These are phyloP conservation scores for Salticus scenicus DNA, from an alignment of 2,888 invertebrate genomes.

Conservation along the genomic window DNA sequence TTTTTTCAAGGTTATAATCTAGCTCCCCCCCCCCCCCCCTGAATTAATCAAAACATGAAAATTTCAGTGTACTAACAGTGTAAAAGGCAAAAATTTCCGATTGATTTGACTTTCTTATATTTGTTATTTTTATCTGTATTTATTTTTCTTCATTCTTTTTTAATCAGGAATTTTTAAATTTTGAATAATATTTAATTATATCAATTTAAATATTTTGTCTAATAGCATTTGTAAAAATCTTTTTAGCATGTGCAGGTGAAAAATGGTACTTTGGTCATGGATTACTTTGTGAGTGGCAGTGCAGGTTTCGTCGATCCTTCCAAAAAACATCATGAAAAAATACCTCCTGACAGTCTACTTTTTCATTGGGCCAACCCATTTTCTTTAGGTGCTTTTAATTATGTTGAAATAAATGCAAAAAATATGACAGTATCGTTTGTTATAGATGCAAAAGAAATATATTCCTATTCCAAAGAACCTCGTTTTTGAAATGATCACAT, in stretches of 20 bases:
- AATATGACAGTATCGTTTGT: conserved; percentile 54
- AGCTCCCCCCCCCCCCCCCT: too few relatives aligned
- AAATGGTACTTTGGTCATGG: conserved; percentile 21
- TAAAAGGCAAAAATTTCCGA: too few relatives aligned
- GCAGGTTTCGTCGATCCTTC: conserved; percentile 68
- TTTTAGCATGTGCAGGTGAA: conserved; percentile 61
- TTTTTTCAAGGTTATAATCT: too few relatives aligned
- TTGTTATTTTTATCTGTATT: too few relatives aligned
- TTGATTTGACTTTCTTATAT: too few relatives aligned
- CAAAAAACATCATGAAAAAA: conserved; percentile 38
- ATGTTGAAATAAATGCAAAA: conserved; percentile 35
- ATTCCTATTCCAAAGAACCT: conserved; percentile 29
- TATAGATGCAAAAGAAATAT: conserved; percentile 37
- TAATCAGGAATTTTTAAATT: too few relatives aligned
- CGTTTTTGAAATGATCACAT: conserved; percentile 1
- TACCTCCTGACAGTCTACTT: conserved; percentile 49
- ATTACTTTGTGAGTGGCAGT: conserved; percentile 64
- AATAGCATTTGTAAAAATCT: too few relatives aligned
- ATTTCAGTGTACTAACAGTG: too few relatives aligned
- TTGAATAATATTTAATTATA: too few relatives aligned
- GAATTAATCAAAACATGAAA: too few relatives aligned
- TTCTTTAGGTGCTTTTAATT: conserved; percentile 63
- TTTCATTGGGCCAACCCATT: conserved; percentile 67
- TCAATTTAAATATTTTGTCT: too few relatives aligned
- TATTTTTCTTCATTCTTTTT: too few relatives aligned